Evolutionary conservation across 1,140 invertebrate species (phyloP).

Genomic region (Bombyx mori): DNA sequence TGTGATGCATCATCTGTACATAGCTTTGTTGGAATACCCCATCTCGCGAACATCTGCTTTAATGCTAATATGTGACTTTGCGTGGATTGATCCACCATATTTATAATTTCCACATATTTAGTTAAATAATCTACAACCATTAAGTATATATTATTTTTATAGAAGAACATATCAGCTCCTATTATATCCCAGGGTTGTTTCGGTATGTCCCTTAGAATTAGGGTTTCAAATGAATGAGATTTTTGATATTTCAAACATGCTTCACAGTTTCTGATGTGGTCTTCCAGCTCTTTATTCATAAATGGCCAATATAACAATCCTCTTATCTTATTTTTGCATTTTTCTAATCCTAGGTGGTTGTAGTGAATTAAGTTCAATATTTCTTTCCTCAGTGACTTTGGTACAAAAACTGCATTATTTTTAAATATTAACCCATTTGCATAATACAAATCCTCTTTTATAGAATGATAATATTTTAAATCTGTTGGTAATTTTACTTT

Average conservation of each 20-base stretch:
- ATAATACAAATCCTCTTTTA: too few species aligned
- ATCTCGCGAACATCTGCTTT: slow-evolving; percentile 8
- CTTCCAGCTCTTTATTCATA: slow-evolving; percentile 11
- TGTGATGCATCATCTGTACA: slow-evolving; percentile 14
- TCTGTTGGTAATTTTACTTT: too few species aligned
- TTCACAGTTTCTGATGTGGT: neutral
- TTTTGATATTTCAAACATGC: neutral
- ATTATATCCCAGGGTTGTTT: neutral
- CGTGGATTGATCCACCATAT: neutral
- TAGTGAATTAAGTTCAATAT: slow-evolving; percentile 1
- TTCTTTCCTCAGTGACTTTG: slow-evolving; percentile 1
- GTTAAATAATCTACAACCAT: slow-evolving; percentile 2
- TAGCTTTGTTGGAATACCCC: slow-evolving; percentile 17
- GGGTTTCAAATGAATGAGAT: too few species aligned
- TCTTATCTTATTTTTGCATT: slow-evolving; percentile 7
- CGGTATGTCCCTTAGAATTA: neutral
- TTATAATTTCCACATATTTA: slow-evolving; percentile 3
- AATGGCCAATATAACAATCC: slow-evolving; percentile 20
- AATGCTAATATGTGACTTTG: neutral
- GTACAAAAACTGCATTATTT: neutral
- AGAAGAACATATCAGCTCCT: neutral
- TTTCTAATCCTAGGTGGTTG: neutral
- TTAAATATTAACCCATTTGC: too few species aligned
- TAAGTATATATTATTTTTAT: neutral
- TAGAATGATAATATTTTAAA: too few species aligned